Evolutionary conservation across 1,140 invertebrate genomes (phyloP), one percentile per base, ranked within the genome.

Genomic region (Hylaeus anthracinus): DNA sequence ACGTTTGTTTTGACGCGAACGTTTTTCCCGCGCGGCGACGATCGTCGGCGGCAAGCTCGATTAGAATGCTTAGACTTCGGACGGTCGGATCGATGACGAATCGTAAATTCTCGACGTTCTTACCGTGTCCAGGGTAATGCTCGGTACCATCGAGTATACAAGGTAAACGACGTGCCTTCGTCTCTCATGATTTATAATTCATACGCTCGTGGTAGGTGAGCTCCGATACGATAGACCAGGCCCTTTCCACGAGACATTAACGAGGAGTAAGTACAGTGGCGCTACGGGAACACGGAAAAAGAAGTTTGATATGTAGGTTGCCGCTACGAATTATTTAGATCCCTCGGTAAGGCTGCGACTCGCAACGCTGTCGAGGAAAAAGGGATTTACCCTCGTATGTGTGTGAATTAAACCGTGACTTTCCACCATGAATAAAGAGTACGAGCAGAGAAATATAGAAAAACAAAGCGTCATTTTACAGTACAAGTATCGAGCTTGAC

Each of bases 141-240:
- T 8, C 60, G 60, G 60, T 15, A 39, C 41, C 51, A 9, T 39
- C n/a, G 41, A 10, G 51, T 60, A 14, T 1, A 37, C 9, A 2
- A 43, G 12, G 72, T 14, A 37, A 37, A 67, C 37, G 67, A 12
- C 15, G 26, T 43, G 58, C 75, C 60, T 63, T 10, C 15, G 43
- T 48, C 58, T 37, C 9, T 73, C 58, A 26, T 26, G 70, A 73
- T 73, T 73, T 79, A 72, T 65, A 65, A 79, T 79, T 79, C 51
- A 79, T 60, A 10, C 65, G 5, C 12, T 26, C 45, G 67, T 55
- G 39, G 5, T 37, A 78, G 12, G 39, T n/a, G 26, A 72, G 12
- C 58, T 43, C 26, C 15, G 45, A 71, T 26, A n/a, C 43, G 53
- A 39, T 10, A 6, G 6, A 53, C 5, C 63, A n/a, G 1, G 9